These are phyloP conservation scores for Thripadectes ignobilis DNA, from an alignment of 2,797 vertebrate species.

Conservation along the genomic window DNA sequence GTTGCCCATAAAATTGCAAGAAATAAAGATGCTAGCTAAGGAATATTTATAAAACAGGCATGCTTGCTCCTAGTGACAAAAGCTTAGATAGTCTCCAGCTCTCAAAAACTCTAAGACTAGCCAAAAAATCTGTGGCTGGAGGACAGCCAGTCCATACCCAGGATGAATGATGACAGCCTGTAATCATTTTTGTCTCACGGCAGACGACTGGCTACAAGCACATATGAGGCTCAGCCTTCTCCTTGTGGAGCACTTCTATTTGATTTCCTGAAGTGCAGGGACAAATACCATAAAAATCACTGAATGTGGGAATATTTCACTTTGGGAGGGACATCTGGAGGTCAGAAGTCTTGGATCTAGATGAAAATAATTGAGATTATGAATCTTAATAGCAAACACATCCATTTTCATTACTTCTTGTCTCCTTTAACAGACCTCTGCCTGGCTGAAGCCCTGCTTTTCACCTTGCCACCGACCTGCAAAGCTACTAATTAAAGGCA, in stretches of 20 bases:
- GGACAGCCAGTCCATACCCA: slow-evolving; percentile 16
- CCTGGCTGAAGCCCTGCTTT: background rate
- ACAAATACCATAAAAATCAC: background rate
- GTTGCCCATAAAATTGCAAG: background rate
- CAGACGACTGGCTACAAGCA: background rate
- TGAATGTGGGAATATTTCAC: background rate
- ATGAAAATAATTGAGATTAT: background rate
- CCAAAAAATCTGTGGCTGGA: slow-evolving; percentile 45
- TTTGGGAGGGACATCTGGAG: background rate
- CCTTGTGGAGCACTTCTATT: background rate
- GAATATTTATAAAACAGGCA: background rate
- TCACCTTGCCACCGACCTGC: background rate
- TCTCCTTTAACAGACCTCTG: background rate
- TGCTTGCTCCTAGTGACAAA: background rate
- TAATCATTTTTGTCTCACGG: slow-evolving; percentile 14
- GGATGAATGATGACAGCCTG: background rate
- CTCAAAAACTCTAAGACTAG: background rate
- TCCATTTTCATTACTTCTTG: background rate
- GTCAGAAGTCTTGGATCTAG: background rate
- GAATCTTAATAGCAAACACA: background rate
- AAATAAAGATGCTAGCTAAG: background rate
- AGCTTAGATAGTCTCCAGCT: background rate
- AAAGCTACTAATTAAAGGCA: background rate
- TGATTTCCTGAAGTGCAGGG: background rate
- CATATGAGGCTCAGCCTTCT: background rate